Evolutionary conservation across 1,140 invertebrate species (phyloP), one percentile per base, ranked within the genome.

Genomic region (Drosophila pandora): DNA sequence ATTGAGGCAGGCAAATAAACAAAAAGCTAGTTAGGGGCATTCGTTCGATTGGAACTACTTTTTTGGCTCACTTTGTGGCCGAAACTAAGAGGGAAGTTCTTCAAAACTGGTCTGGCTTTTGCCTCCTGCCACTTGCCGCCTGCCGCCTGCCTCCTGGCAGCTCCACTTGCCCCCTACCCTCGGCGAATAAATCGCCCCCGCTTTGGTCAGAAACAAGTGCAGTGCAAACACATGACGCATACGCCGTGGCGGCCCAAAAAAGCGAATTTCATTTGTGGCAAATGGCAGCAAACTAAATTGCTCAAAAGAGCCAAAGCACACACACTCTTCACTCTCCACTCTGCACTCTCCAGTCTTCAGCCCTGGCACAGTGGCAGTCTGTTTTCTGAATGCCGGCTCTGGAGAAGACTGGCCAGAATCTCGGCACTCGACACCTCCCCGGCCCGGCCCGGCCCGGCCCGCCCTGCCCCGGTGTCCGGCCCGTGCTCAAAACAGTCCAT

Each of bases 251-350:
- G 61, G 53, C 63, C 65, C 64, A 65, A 64, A 55, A 77, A 77
- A 79, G 59, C 60, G 71, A 88, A 71, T 87, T 82, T 79, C 77
- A 82, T 82, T 85, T 82, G 63, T 57, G 79, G 70, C 76, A 76
- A 79, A 79, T 81, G 74, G 63, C 67, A 69, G 65, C 41, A 68
- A 64, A 85, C 81, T 76, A 74, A 85, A 85, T 85, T 81, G 63
- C 58, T 52, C 54, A 58, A 75, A 65, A 63, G 50, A 68, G 49
- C 65, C 65, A 69, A 47, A 54, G 59, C 45, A 55, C 60, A 47
- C 54, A 34, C 41, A 43, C n/a, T 43, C 41, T 17, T 17, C 17
- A n/a, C 9, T 12, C 34, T 43, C 3, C 32, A 32, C 6, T 10
- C 30, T 28, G 3, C 6, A 28, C 17, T 17, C 34, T 43, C 10